Base-by-base conservation (phyloP, 1,140 invertebrate genomes). In the Sarcophaga peregrina region DNA sequence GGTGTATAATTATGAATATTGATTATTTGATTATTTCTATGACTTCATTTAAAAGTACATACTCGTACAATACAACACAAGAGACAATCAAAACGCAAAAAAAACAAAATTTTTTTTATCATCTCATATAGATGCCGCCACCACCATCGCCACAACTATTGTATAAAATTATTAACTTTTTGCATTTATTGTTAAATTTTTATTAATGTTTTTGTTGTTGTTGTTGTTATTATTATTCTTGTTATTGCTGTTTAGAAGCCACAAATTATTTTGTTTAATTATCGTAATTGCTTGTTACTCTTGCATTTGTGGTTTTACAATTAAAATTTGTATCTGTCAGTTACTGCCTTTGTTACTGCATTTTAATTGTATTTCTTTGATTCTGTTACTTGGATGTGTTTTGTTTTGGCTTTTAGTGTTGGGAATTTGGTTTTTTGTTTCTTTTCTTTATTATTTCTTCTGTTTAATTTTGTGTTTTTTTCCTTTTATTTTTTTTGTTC, bases 181-280 rank as follows among this genome's bases (percentile, higher is more conserved):
- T 15, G 54, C 11, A 9, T 58, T 58, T 15, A 5, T 58, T 15
- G 54, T 58, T n/a, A n/a, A n/a, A n/a, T n/a, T n/a, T n/a, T n/a
- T n/a, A n/a, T n/a, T n/a, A n/a, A n/a, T n/a, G n/a, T n/a, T n/a
- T n/a, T n/a, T n/a, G 54, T 58, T 58, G 13, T 58, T 58, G 9
- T 58, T 58, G 13, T 13, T 11, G 5, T 58, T 58, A 58, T 20
- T 7, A 68, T 68, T 68, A 4, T 68, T 68, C 20, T 68, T 58
- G 62, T 20, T 68, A 8, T 68, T 37, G 25, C 20, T 68, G 5
- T 68, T 8, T 68, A 20, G 62, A 68, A 68, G 62, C 62, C 62
- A 68, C 62, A 68, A 68, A 68, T 68, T 68, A 68, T 68, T 68
- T 68, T 68, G 62, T 68, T 68, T 68, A 68, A 68, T 68, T 68